Conservation (phyloP, 2,113 vertebrate genomes). For the Osmerus mordax region DNA sequence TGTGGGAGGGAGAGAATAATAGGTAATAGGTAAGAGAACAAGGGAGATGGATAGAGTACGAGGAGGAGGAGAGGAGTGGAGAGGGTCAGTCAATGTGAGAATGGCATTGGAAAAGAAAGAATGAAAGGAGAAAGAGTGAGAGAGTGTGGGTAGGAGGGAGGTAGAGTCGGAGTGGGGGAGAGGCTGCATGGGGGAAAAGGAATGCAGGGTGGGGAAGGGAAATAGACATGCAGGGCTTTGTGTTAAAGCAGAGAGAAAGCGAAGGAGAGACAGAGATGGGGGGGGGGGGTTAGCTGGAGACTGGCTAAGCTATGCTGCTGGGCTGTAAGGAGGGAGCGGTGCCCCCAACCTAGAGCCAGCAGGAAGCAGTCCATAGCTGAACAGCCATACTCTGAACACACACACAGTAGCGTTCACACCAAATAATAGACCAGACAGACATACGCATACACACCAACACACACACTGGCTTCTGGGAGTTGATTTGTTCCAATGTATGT, state of each 20-base stretch:
- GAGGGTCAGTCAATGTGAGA: slow-evolving; percentile 42
- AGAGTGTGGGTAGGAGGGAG: slow-evolving; percentile 35
- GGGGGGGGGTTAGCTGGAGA: background rate
- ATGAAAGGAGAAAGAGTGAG: slow-evolving; percentile 46
- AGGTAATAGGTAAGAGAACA: slow-evolving; percentile 45
- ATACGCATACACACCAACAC: slow-evolving; percentile 4
- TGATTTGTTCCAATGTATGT: slow-evolving; percentile 35
- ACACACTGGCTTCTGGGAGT: slow-evolving; percentile 27
- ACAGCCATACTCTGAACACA: background rate
- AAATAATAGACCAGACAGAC: slow-evolving; percentile 19
- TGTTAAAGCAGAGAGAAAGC: background rate
- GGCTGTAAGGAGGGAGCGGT: slow-evolving; percentile 34
- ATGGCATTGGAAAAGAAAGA: slow-evolving; percentile 34
- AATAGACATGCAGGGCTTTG: background rate
- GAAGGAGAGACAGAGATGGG: slow-evolving; percentile 26
- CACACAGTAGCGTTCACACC: slow-evolving; percentile 25
- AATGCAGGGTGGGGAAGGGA: slow-evolving; percentile 2
- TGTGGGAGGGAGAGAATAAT: slow-evolving; percentile 24
- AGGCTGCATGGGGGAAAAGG: slow-evolving; percentile 17
- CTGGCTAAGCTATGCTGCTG: slow-evolving; percentile 40
- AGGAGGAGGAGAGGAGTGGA: slow-evolving; percentile 28
- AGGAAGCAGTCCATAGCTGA: slow-evolving; percentile 24
- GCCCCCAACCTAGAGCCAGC: slow-evolving; percentile 35
- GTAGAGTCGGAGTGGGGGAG: slow-evolving; percentile 9
- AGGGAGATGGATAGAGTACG: slow-evolving; percentile 27